Evolutionary conservation across 1,140 invertebrate species (phyloP).

Genomic region (Scaptomyza hsui): DNA sequence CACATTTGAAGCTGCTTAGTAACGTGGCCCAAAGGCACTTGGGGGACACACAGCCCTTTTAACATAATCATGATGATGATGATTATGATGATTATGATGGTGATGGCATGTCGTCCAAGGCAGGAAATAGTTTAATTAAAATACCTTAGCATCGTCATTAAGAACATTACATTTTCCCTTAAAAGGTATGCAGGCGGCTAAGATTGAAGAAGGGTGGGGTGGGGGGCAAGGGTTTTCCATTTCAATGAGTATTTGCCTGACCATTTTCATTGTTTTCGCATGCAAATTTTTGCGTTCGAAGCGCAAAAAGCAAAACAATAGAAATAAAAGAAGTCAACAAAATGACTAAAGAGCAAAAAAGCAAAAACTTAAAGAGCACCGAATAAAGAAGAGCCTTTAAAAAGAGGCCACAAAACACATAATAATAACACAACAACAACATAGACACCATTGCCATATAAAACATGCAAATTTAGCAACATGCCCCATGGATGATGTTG

Average conservation of each 20-base stretch:
- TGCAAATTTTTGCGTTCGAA: slow-evolving; percentile 68
- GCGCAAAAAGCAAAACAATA: slow-evolving; percentile 51
- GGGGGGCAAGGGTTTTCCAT: background rate
- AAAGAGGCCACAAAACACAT: slow-evolving; percentile 54
- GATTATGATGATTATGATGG: no score
- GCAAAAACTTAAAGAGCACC: slow-evolving; percentile 58
- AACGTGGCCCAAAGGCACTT: slow-evolving; percentile 31
- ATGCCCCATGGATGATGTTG: slow-evolving; percentile 72
- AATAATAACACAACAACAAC: slow-evolving; percentile 24
- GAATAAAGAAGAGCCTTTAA: slow-evolving; percentile 57
- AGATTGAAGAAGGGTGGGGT: background rate
- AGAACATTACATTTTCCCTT: slow-evolving; percentile 66
- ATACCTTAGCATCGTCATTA: slow-evolving; percentile 77
- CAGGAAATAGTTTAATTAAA: slow-evolving; percentile 82
- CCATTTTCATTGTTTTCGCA: slow-evolving; percentile 74
- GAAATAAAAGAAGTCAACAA: slow-evolving; percentile 33
- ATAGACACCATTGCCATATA: slow-evolving; percentile 36
- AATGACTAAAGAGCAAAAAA: background rate
- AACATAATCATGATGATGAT: background rate
- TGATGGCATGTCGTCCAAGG: slow-evolving; percentile 36
- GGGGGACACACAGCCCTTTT: background rate
- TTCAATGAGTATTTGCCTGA: slow-evolving; percentile 32
- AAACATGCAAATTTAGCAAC: slow-evolving; percentile 60
- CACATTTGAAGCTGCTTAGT: slow-evolving; percentile 75
- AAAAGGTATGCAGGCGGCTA: slow-evolving; percentile 30